phyloP scores from a whole-genome alignment of 2,888 invertebrate species.

The Fissipunctia ypsillon region DNA sequence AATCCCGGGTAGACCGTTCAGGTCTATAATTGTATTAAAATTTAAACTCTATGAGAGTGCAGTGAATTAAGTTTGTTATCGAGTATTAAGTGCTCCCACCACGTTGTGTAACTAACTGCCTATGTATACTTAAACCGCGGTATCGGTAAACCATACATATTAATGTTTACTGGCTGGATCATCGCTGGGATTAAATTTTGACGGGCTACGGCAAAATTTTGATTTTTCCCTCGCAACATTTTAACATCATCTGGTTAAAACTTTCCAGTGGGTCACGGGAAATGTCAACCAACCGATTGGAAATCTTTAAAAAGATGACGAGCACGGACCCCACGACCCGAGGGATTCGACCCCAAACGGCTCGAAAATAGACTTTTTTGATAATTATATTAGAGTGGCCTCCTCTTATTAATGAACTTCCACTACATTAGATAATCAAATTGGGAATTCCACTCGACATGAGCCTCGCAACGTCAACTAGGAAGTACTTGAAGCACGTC shows the following conservation, averaged over 20 bases:
- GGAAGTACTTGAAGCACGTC: constrained; percentile 43
- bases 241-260: too few relatives aligned
- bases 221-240: neutral
- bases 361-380: neutral
- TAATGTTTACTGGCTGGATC: constrained; percentile 25
- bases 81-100: constrained; percentile 44
- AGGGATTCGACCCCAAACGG: neutral
- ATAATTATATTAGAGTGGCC: constrained; percentile 23
- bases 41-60: constrained; percentile 22
- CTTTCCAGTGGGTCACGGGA: neutral
- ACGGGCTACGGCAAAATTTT: neutral
- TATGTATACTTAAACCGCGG: neutral
- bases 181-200: constrained; percentile 23
- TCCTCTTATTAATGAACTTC: constrained; percentile 17
- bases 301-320: neutral
- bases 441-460: constrained; percentile 39
- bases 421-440: constrained; percentile 35
- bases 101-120: constrained; percentile 22
- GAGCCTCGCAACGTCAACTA: constrained; percentile 33
- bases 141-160: constrained; percentile 29
- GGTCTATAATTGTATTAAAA: constrained; percentile 25
- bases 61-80: constrained; percentile 48
- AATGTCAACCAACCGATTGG: neutral
- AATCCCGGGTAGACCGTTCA: neutral
- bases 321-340: neutral